A percentile compares a stretch with the other conserved stretches of the same genome.
Conservation (phyloP, 1,140 invertebrate species). For the Chrysoperla carnea region DNA sequence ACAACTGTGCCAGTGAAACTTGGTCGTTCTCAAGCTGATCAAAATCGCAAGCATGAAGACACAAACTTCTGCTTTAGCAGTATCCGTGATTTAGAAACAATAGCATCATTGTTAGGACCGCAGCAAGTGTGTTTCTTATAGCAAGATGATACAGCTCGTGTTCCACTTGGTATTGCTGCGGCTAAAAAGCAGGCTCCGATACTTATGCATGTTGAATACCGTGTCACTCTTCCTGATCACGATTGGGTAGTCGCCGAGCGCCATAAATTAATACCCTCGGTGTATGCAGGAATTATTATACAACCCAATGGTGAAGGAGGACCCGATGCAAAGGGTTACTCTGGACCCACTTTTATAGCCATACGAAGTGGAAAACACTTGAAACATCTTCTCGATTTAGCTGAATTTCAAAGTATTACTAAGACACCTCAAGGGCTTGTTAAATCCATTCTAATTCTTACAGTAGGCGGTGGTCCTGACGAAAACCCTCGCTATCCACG, state of each 20-base stretch:
- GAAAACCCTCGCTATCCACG: too few relatives aligned
- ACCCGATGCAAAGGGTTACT: slow-evolving; percentile 11
- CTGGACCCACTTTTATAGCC: slow-evolving; percentile 16
- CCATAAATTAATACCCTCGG: too few relatives aligned
- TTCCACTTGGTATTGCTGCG: slow-evolving; percentile 23
- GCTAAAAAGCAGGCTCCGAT: slow-evolving; percentile 20
- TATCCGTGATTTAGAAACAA: too few relatives aligned
- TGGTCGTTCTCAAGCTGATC: slow-evolving; percentile 1
- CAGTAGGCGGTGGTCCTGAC: too few relatives aligned
- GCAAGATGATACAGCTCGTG: too few relatives aligned
- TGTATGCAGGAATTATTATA: slow-evolving; percentile 17
- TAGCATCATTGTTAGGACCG: too few relatives aligned
- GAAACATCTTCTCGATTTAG: too few relatives aligned
- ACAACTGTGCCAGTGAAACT: slow-evolving; percentile 5
- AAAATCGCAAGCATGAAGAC: slow-evolving; percentile 1
- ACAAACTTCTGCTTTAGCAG: slow-evolving; percentile 1
- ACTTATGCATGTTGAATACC: slow-evolving; percentile 22
- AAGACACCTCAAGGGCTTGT: too few relatives aligned
- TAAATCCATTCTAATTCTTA: too few relatives aligned
- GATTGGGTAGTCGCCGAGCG: slow-evolving; percentile 22
- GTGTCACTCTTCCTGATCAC: slow-evolving; percentile 22
- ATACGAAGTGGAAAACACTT: slow-evolving; percentile 13
- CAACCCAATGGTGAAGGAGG: slow-evolving; percentile 11
- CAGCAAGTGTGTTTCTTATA: too few relatives aligned
- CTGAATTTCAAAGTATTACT: too few relatives aligned